Evolutionary conservation across 1,140 invertebrate genomes (phyloP).

Genomic region (Drosophila albomicans): DNA sequence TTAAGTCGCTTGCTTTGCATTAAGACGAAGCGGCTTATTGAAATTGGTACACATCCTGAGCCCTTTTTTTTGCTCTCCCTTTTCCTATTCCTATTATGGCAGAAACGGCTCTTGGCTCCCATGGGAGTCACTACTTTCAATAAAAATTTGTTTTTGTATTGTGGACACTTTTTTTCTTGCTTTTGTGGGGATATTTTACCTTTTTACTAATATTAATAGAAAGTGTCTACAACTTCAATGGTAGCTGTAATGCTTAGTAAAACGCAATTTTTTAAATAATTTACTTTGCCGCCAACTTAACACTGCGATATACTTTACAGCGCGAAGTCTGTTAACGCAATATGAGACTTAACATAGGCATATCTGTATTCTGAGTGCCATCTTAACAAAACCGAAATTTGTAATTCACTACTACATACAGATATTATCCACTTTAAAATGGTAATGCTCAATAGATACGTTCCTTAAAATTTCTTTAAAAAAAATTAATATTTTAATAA

Average conservation of each 20-base stretch:
- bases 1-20: conserved; percentile 64
- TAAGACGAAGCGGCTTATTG: conserved; percentile 61
- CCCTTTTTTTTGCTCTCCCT: conserved; percentile 38
- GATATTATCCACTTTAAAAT: no score
- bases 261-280: neutral
- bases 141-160: conserved; percentile 62
- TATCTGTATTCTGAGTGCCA: conserved; percentile 6
- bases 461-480: no score
- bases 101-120: conserved; percentile 25
- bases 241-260: neutral
- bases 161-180: conserved; percentile 49
- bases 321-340: conserved; percentile 10
- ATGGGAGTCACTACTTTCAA: conserved; percentile 62
- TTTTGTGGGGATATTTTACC: conserved; percentile 25
- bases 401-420: no score
- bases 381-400: no score
- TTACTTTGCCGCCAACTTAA: conserved; percentile 16
- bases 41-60: conserved; percentile 58
- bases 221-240: neutral
- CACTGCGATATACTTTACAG: neutral
- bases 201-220: conserved; percentile 48
- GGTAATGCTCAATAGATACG: no score
- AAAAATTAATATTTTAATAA: no score
- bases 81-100: conserved; percentile 20
- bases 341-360: neutral